Conservation (phyloP, 1,140 invertebrate genomes). For the Drosophila pachea region DNA sequence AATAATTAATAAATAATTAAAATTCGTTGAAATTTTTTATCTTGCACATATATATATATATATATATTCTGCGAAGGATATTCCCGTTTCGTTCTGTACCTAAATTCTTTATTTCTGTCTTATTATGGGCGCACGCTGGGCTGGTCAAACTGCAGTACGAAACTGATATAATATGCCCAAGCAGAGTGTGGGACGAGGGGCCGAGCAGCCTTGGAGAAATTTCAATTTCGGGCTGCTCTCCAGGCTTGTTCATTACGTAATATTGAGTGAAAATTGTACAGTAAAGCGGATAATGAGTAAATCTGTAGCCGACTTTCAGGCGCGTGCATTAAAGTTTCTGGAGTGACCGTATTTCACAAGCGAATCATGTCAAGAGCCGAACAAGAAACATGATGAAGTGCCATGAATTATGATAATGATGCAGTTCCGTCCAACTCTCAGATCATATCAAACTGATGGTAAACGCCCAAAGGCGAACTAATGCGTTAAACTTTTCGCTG, state of each 20-base stretch:
- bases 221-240: conserved; percentile 11
- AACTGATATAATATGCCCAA: conserved; percentile 16
- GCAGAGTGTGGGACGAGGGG: neutral
- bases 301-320: conserved; percentile 34
- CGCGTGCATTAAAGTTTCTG: neutral
- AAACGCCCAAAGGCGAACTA: neutral
- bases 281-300: neutral
- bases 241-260: neutral
- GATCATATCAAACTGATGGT: neutral
- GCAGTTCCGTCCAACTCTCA: neutral
- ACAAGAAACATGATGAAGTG: neutral
- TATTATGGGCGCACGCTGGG: conserved; percentile 14
- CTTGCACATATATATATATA: no score
- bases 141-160: conserved; percentile 15
- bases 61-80: conserved; percentile 19
- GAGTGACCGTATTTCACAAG: conserved; percentile 14
- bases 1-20: no score
- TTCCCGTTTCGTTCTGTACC: conserved; percentile 1
- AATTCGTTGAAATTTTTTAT: no score
- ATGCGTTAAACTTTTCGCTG: neutral
- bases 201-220: conserved; percentile 3
- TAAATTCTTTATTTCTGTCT: neutral
- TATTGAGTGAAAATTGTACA: conserved; percentile 12
- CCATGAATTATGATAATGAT: conserved; percentile 1
- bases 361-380: neutral